Evolutionary conservation across 2,888 invertebrate species (phyloP), one percentile per base, ranked within the genome.

Genomic region (Tenodera sinensis): DNA sequence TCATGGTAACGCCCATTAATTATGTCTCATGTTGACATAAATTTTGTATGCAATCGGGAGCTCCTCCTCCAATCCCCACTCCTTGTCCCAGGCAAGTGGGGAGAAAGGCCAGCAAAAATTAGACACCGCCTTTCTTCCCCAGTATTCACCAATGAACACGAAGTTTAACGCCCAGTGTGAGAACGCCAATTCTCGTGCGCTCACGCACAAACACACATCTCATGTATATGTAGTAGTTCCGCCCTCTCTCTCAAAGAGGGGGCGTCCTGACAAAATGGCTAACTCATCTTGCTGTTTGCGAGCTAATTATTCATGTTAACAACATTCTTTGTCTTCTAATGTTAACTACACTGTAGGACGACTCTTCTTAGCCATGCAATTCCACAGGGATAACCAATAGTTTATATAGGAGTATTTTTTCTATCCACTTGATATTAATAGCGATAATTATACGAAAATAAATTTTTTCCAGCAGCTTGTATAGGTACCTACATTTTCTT

Each of bases 211-310:
- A 71, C 54, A 71, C 54, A 20, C 54, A 25, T 20, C 54, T 71
- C 54, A 71, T 71, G 25, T 0, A 71, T 71, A 71, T 71, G 54
- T 25, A 71, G 25, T 6, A 54, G 54, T 71, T 71, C 54, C 54
- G 54, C 54, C 54, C 20, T 20, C 20, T 20, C 54, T 71, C 3
- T 12, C 9, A 71, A 20, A 20, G 54, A 12, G 54, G 54, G 54
- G 54, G 54, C 20, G 54, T 71, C 6, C 25, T 71, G 54, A 87
- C 87, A 87, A 87, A 87, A 87, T 87, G 87, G 87, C 87, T 87
- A 87, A 83, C 93, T 71, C 14, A 25, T 71, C 54, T 71, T 71
- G 54, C 54, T 71, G 54, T 20, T 71, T 71, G 20, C 54, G 8
- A 20, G 54, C 54, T 71, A 71, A 71, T 71, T 71, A 71, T 20